Base-by-base conservation (phyloP, 2,888 invertebrate species). In the Zygothrica quintamaculata region DNA sequence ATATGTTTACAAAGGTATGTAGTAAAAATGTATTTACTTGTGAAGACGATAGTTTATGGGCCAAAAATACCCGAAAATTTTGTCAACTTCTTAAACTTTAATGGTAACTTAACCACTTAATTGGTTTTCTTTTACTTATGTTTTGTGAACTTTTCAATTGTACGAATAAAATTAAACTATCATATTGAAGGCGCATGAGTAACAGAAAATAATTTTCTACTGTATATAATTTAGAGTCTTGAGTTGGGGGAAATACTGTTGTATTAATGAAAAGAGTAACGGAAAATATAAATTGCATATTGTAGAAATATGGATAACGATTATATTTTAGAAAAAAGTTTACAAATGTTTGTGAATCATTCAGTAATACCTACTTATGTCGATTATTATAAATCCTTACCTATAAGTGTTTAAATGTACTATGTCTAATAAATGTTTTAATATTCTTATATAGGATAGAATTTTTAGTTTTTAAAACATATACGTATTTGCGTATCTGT, bases 81-180 rank as follows among this genome's bases (percentile, higher is more conserved):
- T 42, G 42, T 29, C 44, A 60, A 36, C 56, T 68, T 67, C 62
- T 57, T 76, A 60, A 51, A 44, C 59, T 51, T 12, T 31, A 36
- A 48, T 26, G 6, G 2, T 57, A 26, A 48, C 51, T 36, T 43
- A 48, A 13, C 44, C 65, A 37, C 44, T 25, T 55, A 50, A 52
- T 60, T 66, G 43, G 46, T 59, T 64, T 74, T 48, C 55, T 60
- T 66, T 72, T 67, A 59, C 62, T 67, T 58, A 55, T 70, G 59
- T 74, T 72, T 71, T 75, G 77, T 74, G 88, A 88, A 88, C 88
- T 88, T 86, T 88, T 87, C 89, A 82, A 89, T 89, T 88, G 88
- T 89, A 88, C 88, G 88, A 88, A 86, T 86, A 87, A 87, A 88
- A 82, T 87, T 86, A 88, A 88, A 88, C 88, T 88, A 88, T 88